phyloP scores from a whole-genome alignment of 2,113 vertebrate genomes.

The Centropus bengalensis region DNA sequence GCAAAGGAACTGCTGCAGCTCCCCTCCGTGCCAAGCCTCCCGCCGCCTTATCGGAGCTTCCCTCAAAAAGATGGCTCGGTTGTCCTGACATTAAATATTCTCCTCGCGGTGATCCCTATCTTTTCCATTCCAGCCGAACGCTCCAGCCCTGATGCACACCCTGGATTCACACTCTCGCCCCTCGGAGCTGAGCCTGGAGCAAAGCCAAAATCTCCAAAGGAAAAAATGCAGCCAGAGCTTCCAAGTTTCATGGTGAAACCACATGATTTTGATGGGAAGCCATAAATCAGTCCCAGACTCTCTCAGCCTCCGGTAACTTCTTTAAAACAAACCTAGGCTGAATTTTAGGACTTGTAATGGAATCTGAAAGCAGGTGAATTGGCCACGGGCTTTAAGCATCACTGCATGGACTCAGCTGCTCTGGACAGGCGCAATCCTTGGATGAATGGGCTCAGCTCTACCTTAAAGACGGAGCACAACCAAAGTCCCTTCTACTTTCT shows the following conservation, averaged over 20 bases:
- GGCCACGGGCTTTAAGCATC: not conserved
- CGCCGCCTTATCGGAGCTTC: not conserved
- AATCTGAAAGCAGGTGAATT: constrained; percentile 54
- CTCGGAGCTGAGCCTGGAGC: not conserved
- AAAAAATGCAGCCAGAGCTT: constrained; percentile 52
- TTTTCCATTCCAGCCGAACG: not conserved
- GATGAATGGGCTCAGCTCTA: not conserved
- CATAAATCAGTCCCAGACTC: constrained; percentile 62
- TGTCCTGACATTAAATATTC: not conserved
- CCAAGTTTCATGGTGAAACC: constrained; percentile 50
- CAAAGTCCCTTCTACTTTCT: not conserved
- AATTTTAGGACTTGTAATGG: constrained; percentile 30
- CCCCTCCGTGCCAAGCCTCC: not conserved
- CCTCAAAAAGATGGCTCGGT: not conserved
- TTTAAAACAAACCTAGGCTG: constrained; percentile 63
- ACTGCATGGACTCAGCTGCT: not conserved
- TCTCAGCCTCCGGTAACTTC: constrained; percentile 5
- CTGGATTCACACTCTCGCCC: not conserved
- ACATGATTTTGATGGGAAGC: constrained; percentile 62
- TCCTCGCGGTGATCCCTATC: not conserved
- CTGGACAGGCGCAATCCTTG: rapidly evolving
- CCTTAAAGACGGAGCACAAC: not conserved
- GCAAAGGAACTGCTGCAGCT: not conserved
- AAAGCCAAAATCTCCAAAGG: constrained; percentile 35
- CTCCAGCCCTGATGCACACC: not conserved